phyloP scores from a whole-genome alignment of 2,888 invertebrate species.

The Melanargia galathea region DNA sequence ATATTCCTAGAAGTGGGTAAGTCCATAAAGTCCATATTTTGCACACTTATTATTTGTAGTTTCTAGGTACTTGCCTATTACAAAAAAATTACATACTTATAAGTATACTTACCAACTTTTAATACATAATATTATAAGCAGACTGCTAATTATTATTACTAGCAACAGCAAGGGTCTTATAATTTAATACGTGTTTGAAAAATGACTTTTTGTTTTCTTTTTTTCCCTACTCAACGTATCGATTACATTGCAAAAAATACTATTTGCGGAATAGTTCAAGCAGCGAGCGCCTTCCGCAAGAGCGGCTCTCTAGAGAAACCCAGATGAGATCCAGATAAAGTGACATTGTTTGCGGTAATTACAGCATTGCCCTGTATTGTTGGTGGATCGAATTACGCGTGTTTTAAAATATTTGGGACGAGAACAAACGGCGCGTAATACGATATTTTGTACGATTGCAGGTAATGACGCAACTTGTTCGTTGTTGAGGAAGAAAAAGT shows the following conservation, averaged over 20 bases:
- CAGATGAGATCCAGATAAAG: slow-evolving; percentile 52
- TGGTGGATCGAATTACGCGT: slow-evolving; percentile 54
- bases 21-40: too few relatives aligned
- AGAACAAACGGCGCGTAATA: slow-evolving; percentile 56
- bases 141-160: too few relatives aligned
- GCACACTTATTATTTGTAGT: too few relatives aligned
- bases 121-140: too few relatives aligned
- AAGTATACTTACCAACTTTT: too few relatives aligned
- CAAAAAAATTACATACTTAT: too few relatives aligned
- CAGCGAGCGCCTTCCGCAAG: slow-evolving; percentile 42
- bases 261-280: slow-evolving; percentile 4
- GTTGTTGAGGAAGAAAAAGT: neutral
- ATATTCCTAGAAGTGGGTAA: too few relatives aligned
- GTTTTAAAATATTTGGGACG: slow-evolving; percentile 60
- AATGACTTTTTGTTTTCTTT: slow-evolving; percentile 2
- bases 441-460: slow-evolving; percentile 58
- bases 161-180: too few relatives aligned
- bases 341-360: slow-evolving; percentile 70
- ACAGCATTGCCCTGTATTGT: slow-evolving; percentile 55
- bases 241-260: slow-evolving; percentile 11
- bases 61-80: too few relatives aligned
- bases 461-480: slow-evolving; percentile 45
- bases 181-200: neutral
- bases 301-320: slow-evolving; percentile 39
- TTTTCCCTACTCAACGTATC: slow-evolving; percentile 7